These are phyloP conservation scores for Branchipolynoe longqiensis DNA, from an alignment of 2,888 invertebrate species.

Conservation along the genomic window DNA sequence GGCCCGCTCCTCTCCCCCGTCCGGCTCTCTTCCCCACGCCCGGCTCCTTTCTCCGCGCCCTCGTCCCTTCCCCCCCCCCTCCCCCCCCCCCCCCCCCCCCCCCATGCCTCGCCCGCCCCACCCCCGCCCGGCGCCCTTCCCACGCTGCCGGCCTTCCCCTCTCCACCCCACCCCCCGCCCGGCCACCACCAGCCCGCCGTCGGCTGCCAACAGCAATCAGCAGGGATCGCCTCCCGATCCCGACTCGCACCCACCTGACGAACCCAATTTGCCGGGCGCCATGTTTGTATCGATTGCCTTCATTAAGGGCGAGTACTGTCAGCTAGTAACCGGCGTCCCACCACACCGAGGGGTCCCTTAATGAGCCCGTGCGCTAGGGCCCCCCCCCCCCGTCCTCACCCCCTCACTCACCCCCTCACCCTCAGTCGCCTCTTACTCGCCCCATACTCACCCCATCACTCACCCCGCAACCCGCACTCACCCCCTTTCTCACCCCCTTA, in stretches of 20 bases:
- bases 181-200: background rate
- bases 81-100: too few species aligned
- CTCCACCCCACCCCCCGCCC: background rate
- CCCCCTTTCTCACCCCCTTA: too few species aligned
- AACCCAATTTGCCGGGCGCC: slow-evolving; percentile 46
- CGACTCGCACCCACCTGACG: slow-evolving; percentile 42
- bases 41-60: too few species aligned
- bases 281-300: slow-evolving; percentile 49
- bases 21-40: too few species aligned
- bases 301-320: slow-evolving; percentile 48
- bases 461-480: too few species aligned
- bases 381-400: slow-evolving; percentile 12
- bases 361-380: slow-evolving; percentile 30
- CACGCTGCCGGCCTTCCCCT: too few species aligned
- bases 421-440: too few species aligned
- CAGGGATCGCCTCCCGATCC: background rate
- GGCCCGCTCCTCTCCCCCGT: too few species aligned
- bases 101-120: too few species aligned
- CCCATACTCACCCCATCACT: too few species aligned
- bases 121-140: too few species aligned
- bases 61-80: too few species aligned
- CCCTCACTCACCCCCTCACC: background rate
- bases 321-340: slow-evolving; percentile 11
- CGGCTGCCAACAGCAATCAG: slow-evolving; percentile 48
- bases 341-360: slow-evolving; percentile 32